phyloP scores from a whole-genome alignment of 1,140 invertebrate genomes.

The Macrocentrus cingulum region DNA sequence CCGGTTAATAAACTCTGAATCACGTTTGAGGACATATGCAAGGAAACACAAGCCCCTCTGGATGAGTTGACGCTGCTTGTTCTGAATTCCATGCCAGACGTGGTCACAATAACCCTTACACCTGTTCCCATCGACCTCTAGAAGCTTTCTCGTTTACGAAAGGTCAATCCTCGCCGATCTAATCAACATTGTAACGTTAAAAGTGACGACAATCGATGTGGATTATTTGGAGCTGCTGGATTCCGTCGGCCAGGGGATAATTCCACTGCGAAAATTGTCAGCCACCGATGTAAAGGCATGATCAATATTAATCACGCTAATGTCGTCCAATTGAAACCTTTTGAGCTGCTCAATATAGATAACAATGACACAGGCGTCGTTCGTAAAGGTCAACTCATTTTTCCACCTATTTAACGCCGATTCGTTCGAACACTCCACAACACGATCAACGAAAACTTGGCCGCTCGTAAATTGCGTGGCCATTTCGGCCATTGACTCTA shows the following conservation, averaged over 20 bases:
- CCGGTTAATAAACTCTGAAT: slow-evolving; percentile 44
- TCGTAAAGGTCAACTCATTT: neutral
- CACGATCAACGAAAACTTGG: slow-evolving; percentile 32
- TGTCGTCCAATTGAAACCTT: slow-evolving; percentile 41
- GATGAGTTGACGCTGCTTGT: slow-evolving; percentile 38
- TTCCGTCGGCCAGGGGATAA: slow-evolving; percentile 35
- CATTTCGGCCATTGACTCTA: slow-evolving; percentile 37
- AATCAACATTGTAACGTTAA: slow-evolving; percentile 41
- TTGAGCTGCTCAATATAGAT: slow-evolving; percentile 47
- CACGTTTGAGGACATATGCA: slow-evolving; percentile 43
- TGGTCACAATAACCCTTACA: slow-evolving; percentile 23
- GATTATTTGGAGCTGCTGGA: slow-evolving; percentile 39
- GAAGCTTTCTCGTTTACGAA: slow-evolving; percentile 22
- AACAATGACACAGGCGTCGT: slow-evolving; percentile 47
- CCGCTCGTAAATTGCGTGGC: slow-evolving; percentile 39
- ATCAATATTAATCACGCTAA: slow-evolving; percentile 42
- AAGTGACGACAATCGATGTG: slow-evolving; percentile 42
- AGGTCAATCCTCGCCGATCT: slow-evolving; percentile 41
- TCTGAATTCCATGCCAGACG: slow-evolving; percentile 38
- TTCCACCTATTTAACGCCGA: slow-evolving; percentile 23
- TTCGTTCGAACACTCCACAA: slow-evolving; percentile 26
- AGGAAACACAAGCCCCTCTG: slow-evolving; percentile 47
- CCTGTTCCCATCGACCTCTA: neutral
- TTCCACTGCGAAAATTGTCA: slow-evolving; percentile 37
- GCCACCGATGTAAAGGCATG: slow-evolving; percentile 41